A percentile compares a stretch with the other conserved stretches of the same genome.
Conservation (phyloP, 2,888 invertebrate genomes). For the Pasiphila rectangulata region DNA sequence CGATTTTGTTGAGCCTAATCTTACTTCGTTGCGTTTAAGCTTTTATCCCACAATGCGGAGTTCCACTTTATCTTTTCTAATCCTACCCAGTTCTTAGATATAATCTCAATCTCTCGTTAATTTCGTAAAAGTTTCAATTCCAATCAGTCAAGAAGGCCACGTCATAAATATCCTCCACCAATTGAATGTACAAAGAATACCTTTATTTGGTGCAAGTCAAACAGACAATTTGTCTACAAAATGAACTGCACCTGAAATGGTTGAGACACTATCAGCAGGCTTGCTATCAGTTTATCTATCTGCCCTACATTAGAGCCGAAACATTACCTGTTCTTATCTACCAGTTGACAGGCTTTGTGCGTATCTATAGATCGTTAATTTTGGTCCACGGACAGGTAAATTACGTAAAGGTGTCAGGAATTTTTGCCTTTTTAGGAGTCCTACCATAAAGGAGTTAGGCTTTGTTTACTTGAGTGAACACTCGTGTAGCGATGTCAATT, state of each 20-base stretch:
- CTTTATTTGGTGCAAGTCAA: not conserved
- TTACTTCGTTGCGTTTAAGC: too few relatives aligned
- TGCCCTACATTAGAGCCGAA: conserved; percentile 41
- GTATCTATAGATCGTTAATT: conserved; percentile 6
- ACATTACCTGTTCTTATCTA: conserved; percentile 42
- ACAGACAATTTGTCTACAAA: conserved; percentile 1
- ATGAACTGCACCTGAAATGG: conserved; percentile 3
- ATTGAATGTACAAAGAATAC: too few relatives aligned
- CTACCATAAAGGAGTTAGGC: not conserved
- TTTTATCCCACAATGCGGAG: too few relatives aligned
- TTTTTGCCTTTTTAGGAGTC: not conserved
- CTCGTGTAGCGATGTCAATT: not conserved
- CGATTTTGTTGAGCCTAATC: too few relatives aligned
- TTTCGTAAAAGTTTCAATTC: too few relatives aligned
- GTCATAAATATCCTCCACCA: too few relatives aligned
- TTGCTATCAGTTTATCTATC: conserved; percentile 42
- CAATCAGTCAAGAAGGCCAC: too few relatives aligned
- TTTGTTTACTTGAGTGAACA: not conserved
- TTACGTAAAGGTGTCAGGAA: not conserved
- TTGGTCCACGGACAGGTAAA: conserved; percentile 2
- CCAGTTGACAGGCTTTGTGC: conserved; percentile 32
- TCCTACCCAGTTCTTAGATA: too few relatives aligned
- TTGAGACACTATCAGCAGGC: conserved; percentile 32
- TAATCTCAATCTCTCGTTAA: too few relatives aligned
- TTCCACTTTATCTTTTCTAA: too few relatives aligned